Evolutionary conservation across 2,797 vertebrate genomes (phyloP), one percentile per base, ranked within the genome.

Genomic region (Aythya fuligula): DNA sequence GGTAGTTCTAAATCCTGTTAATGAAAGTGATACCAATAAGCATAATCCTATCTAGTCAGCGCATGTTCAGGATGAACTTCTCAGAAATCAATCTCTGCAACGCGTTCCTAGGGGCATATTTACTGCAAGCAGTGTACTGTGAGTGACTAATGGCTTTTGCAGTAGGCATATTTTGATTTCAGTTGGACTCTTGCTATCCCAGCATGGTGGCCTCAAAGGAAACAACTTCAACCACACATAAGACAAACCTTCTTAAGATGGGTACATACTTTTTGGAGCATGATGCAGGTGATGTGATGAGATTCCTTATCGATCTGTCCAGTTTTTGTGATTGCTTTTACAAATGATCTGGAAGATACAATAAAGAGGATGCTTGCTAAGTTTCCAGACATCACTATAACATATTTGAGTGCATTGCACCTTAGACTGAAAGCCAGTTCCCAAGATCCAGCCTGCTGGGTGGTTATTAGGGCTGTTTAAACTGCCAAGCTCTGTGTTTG

Each of bases 341-440:
- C 38, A 9, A 28, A 0, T 0, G 2, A 11, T 25, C 18, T 21
- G 43, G 30, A 9, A 28, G 22, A 12, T 36, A 4, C 1, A 10
- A 10, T 8, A 70, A 54, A 15, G 34, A 49, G 6, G 5, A 5
- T 20, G 61, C 54, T 74, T 65, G 73, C 38, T 8, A 7, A 53
- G 4, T 57, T 61, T 79, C 51, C 47, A 36, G 60, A 13, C 12
- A 27, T 15, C 28, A 13, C 39, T 69, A 1, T 9, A 49, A 34
- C 38, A 2, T 36, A 39, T 41, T 70, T 36, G 22, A 36, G 38
- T 38, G 20, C 28, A 2, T 80, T 64, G 32, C 39, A 51, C 25
- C 69, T 67, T 57, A 1, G 0, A 3, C 39, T 27, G 61, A 47
- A 30, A 53, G 41, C n/a, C 53, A 18, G 18, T 30, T 89, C 60